phyloP scores from a whole-genome alignment of 2,113 vertebrate genomes.

The Equus quagga region DNA sequence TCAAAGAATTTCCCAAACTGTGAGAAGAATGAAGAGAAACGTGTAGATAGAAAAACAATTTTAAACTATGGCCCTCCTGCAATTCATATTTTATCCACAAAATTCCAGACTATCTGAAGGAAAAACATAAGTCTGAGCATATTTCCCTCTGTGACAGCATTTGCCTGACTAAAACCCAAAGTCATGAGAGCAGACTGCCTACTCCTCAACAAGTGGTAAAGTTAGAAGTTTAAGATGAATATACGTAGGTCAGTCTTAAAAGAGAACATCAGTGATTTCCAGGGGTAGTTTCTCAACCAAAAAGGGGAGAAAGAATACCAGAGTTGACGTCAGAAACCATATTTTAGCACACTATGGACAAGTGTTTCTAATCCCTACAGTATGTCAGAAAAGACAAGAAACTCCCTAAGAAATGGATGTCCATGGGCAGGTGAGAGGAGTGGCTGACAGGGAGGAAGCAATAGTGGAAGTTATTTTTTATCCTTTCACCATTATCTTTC shows the following conservation, averaged over 20 bases:
- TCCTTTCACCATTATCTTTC: not conserved
- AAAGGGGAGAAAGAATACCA: not conserved
- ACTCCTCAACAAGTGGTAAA: not conserved
- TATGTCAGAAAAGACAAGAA: not conserved
- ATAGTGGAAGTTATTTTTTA: not conserved
- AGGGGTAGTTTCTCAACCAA: not conserved
- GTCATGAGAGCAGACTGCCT: not conserved
- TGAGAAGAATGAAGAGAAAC: not conserved
- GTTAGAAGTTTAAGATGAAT: not conserved
- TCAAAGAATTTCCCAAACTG: not conserved
- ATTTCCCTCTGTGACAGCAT: not conserved
- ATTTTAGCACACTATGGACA: not conserved
- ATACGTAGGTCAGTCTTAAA: not conserved
- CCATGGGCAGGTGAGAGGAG: not conserved
- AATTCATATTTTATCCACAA: not conserved
- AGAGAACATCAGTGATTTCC: not conserved
- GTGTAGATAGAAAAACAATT: not conserved
- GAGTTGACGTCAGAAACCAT: not conserved
- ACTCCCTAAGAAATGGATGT: not conserved
- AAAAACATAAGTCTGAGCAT: not conserved
- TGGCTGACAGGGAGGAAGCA: not conserved
- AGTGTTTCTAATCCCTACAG: not conserved
- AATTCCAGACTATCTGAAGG: not conserved
- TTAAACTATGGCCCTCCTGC: not conserved
- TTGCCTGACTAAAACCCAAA: not conserved